A percentile compares a stretch with the other conserved stretches of the same genome.
Conservation (phyloP, 2,113 vertebrate species). For the Vulpes ferrilata region DNA sequence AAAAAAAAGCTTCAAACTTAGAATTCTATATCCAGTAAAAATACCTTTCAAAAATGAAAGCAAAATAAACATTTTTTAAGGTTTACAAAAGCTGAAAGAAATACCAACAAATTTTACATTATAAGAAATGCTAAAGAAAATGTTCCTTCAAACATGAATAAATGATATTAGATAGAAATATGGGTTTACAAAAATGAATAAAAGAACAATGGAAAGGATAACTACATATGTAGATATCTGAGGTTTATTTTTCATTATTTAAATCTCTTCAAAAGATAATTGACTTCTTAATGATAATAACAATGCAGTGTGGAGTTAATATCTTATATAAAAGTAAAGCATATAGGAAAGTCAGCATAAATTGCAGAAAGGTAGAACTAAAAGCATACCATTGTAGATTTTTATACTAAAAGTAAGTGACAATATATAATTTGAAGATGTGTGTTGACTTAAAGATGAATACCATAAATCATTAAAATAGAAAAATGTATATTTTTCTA, state of each 20-base stretch:
- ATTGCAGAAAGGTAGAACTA: neutral
- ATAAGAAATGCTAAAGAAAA: neutral
- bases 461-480: neutral
- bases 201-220: neutral
- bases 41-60: conserved; percentile 18
- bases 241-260: neutral
- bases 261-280: neutral
- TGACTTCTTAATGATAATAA: neutral
- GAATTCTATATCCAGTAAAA: neutral
- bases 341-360: neutral
- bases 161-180: neutral
- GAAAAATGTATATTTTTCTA: neutral
- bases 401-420: neutral
- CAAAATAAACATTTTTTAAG: neutral
- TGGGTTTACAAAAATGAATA: neutral
- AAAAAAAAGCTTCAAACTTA: neutral
- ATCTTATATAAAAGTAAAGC: neutral
- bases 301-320: neutral
- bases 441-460: neutral
- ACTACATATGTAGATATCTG: neutral
- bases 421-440: neutral
- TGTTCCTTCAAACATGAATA: neutral
- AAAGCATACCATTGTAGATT: neutral
- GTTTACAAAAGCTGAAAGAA: neutral
- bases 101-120: neutral